phyloP scores from a whole-genome alignment of 1,140 invertebrate genomes.

The Condylostylus longicornis region DNA sequence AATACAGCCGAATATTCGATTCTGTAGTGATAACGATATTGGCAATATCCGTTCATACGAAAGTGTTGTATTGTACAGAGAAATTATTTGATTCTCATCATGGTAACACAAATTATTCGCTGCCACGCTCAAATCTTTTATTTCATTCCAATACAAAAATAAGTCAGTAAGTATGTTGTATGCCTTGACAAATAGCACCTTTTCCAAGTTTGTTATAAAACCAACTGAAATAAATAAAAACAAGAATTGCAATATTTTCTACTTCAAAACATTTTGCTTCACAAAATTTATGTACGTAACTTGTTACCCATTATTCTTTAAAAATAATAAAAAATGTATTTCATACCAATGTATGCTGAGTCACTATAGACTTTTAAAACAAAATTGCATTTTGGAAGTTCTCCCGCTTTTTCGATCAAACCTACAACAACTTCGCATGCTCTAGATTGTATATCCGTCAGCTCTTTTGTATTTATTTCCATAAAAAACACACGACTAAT shows the following conservation, averaged over 20 bases:
- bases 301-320: too few species aligned
- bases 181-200: constrained; percentile 5
- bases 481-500: constrained; percentile 6
- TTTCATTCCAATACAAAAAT: constrained; percentile 8
- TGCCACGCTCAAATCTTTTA: constrained; percentile 8
- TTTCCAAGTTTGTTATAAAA: constrained; percentile 2
- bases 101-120: constrained; percentile 1
- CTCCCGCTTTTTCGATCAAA: constrained; percentile 8
- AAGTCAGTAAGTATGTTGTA: constrained; percentile 2
- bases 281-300: too few species aligned
- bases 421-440: constrained; percentile 10
- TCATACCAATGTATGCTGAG: constrained; percentile 9
- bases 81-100: constrained; percentile 6
- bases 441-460: constrained; percentile 11
- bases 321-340: constrained; percentile 4
- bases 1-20: constrained; percentile 11
- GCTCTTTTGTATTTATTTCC: constrained; percentile 2
- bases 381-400: constrained; percentile 10
- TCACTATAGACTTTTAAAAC: constrained; percentile 8
- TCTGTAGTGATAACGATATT: constrained; percentile 5
- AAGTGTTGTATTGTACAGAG: constrained; percentile 1
- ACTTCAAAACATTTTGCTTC: too few species aligned
- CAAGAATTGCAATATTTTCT: constrained; percentile 1
- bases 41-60: constrained; percentile 1
- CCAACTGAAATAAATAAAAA: constrained; percentile 9